These are phyloP conservation scores for Neopipo cinnamomea DNA, from an alignment of 2,113 vertebrate genomes.

Conservation along the genomic window DNA sequence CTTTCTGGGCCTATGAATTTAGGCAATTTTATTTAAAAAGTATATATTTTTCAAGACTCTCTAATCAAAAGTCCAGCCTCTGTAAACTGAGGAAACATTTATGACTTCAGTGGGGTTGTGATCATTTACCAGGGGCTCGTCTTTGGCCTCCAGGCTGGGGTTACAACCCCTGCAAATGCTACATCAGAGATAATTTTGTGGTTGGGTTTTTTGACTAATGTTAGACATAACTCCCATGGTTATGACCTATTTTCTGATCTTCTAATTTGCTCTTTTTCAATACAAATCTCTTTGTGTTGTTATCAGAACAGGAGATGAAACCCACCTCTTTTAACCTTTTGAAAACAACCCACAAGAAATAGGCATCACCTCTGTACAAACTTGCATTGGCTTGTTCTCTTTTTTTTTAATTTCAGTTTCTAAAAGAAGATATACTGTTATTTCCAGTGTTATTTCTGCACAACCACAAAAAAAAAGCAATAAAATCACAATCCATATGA, in stretches of 20 bases:
- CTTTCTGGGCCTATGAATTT: neutral
- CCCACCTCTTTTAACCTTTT: neutral
- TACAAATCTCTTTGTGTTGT: neutral
- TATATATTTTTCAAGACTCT: neutral
- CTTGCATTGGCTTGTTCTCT: accelerated
- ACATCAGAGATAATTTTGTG: neutral
- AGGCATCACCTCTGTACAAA: neutral
- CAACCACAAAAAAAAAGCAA: neutral
- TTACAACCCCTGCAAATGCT: neutral
- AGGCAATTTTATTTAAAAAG: neutral
- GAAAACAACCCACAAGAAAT: neutral
- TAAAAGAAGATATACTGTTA: neutral
- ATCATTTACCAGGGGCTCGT: neutral
- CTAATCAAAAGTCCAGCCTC: neutral
- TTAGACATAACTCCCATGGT: neutral
- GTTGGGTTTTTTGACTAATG: neutral
- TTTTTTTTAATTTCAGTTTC: neutral
- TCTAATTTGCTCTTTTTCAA: neutral
- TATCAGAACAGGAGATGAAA: neutral
- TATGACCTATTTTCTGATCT: neutral
- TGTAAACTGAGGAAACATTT: neutral
- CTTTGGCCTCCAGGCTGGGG: neutral
- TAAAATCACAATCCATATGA: neutral
- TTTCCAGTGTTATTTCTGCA: neutral
- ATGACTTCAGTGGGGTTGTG: neutral